Evolutionary conservation across 2,797 vertebrate species (phyloP).

Genomic region (Coregonus ussuriensis): DNA sequence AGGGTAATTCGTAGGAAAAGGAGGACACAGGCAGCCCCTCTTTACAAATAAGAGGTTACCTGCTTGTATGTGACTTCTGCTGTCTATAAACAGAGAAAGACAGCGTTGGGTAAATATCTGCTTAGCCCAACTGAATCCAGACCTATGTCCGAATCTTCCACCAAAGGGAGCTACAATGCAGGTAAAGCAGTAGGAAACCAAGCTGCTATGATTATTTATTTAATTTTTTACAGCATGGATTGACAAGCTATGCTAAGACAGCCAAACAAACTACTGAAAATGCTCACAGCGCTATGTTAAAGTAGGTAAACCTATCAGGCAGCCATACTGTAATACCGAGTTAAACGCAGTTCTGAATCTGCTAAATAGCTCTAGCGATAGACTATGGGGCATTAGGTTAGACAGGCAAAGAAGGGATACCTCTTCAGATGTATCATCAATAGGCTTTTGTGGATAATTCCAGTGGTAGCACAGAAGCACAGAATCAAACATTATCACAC

Average conservation of each 20-base stretch:
- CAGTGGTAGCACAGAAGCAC: neutral
- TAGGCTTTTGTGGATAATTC: neutral
- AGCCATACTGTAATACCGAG: neutral
- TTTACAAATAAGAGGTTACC: constrained; percentile 48
- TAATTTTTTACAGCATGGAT: neutral
- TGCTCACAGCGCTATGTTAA: no score
- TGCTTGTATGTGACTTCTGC: constrained; percentile 68
- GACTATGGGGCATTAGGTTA: neutral
- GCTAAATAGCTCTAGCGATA: neutral
- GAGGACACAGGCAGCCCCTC: neutral
- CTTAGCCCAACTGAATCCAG: constrained; percentile 3
- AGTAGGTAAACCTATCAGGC: neutral
- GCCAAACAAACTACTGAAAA: neutral
- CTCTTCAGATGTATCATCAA: neutral
- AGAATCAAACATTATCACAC: neutral
- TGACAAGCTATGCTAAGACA: neutral
- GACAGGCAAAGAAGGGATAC: neutral
- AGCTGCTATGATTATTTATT: neutral
- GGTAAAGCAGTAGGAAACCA: neutral
- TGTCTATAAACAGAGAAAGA: constrained; percentile 60
- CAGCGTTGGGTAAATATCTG: constrained; percentile 8
- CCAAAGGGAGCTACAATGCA: neutral
- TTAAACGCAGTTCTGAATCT: neutral
- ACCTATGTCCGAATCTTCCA: neutral
- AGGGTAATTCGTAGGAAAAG: neutral